Conservation (phyloP, 2,113 vertebrate species). For the Phycodurus eques region DNA sequence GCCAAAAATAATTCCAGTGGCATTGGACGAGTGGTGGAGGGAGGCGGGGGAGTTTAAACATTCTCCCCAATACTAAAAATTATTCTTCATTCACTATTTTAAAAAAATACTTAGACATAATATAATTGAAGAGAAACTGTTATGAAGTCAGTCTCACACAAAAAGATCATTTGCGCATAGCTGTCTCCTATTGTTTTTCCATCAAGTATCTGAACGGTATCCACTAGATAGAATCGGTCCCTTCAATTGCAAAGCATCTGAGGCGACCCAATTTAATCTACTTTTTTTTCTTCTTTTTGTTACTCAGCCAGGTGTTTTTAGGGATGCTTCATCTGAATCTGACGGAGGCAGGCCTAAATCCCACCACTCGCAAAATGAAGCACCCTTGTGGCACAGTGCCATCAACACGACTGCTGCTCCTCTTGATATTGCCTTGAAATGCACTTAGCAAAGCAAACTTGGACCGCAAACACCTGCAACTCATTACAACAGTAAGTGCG, state of each 20-base stretch:
- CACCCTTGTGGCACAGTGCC: slow-evolving; percentile 24
- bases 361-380: slow-evolving; percentile 17
- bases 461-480: slow-evolving; percentile 36
- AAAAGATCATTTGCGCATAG: neutral
- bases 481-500: slow-evolving; percentile 15
- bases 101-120: slow-evolving; percentile 6
- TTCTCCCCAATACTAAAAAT: slow-evolving; percentile 23
- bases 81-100: slow-evolving; percentile 16
- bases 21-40: neutral
- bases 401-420: slow-evolving; percentile 17
- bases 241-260: slow-evolving; percentile 30
- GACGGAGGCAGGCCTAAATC: slow-evolving; percentile 2
- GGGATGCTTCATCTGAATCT: slow-evolving; percentile 32
- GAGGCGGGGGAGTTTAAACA: slow-evolving; percentile 11
- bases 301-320: slow-evolving; percentile 13
- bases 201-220: slow-evolving; percentile 21
- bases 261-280: slow-evolving; percentile 26
- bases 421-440: slow-evolving; percentile 19
- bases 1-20: slow-evolving; percentile 26
- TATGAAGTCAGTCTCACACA: slow-evolving; percentile 13
- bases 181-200: slow-evolving; percentile 14
- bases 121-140: slow-evolving; percentile 27
- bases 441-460: slow-evolving; percentile 41
- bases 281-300: neutral
- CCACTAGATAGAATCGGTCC: neutral